Percentiles rank a stretch among this genome's conserved stretches.
phyloP scores from a whole-genome alignment of 2,113 vertebrate species.

The Notechis scutatus region DNA sequence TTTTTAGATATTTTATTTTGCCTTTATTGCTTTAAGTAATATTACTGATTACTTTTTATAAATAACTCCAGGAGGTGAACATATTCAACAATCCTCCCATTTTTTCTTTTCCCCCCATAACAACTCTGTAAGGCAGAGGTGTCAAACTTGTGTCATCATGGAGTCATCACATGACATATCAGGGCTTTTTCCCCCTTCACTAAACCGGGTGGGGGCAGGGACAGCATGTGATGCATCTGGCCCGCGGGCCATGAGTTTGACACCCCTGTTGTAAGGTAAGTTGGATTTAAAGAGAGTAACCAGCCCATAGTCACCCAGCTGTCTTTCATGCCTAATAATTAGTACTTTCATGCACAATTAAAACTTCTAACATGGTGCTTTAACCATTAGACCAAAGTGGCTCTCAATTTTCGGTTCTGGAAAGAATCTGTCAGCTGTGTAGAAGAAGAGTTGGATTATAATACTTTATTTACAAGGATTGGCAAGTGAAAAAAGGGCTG shows the following conservation, averaged over 20 bases:
- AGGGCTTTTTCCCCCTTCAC: too few relatives aligned
- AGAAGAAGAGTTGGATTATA: not conserved
- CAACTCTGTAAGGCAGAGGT: not conserved
- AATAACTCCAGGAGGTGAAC: not conserved
- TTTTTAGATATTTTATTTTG: not conserved
- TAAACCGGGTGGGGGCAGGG: too few relatives aligned
- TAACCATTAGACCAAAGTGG: not conserved
- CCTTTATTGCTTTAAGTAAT: not conserved
- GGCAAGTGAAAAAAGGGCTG: not conserved
- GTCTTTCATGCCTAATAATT: not conserved
- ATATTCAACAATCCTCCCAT: not conserved
- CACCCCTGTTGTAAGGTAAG: not conserved
- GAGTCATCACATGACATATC: too few relatives aligned
- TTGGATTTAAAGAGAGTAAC: not conserved
- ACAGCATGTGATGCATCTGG: too few relatives aligned
- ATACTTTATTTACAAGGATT: not conserved
- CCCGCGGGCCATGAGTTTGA: too few relatives aligned
- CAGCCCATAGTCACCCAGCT: not conserved
- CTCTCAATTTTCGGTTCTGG: not conserved
- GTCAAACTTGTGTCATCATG: too few relatives aligned
- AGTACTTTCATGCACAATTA: not conserved
- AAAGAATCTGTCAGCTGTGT: not conserved
- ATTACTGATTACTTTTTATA: not conserved
- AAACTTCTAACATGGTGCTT: not conserved
- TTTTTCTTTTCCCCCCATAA: not conserved